Conservation (phyloP, 2,888 invertebrate genomes). For the Oxystoma pomonae region DNA sequence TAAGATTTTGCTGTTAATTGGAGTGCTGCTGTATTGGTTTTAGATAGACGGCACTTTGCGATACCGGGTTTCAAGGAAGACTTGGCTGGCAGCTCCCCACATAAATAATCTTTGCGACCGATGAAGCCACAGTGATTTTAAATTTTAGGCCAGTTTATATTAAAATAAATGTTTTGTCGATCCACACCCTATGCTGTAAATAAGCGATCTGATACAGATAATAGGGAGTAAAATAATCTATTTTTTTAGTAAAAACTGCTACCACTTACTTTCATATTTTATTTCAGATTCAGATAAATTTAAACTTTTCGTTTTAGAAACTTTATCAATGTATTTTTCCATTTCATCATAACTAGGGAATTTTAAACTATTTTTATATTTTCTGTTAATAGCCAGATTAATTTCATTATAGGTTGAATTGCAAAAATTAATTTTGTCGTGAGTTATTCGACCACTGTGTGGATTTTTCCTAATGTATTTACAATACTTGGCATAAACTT, state of each 20-base stretch:
- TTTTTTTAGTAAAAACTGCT: neutral
- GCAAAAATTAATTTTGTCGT: constrained; percentile 34
- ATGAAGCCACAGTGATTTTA: too few relatives aligned
- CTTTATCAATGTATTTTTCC: constrained; percentile 35
- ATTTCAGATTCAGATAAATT: constrained; percentile 31
- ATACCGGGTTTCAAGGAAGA: too few relatives aligned
- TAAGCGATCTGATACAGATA: too few relatives aligned
- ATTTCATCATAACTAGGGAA: constrained; percentile 41
- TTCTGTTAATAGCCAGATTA: constrained; percentile 36
- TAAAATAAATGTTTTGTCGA: too few relatives aligned
- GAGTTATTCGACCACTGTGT: constrained; percentile 30
- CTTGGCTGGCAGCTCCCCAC: too few relatives aligned
- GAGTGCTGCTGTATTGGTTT: too few relatives aligned
- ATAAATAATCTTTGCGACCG: too few relatives aligned
- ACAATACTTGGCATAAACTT: constrained; percentile 36
- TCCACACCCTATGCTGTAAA: too few relatives aligned
- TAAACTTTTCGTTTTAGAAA: constrained; percentile 31
- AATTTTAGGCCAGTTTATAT: too few relatives aligned
- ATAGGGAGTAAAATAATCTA: too few relatives aligned
- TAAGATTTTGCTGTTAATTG: too few relatives aligned
- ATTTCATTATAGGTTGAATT: constrained; percentile 35
- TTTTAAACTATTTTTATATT: constrained; percentile 35
- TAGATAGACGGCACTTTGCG: too few relatives aligned
- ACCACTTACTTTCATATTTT: constrained; percentile 32
- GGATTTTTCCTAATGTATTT: constrained; percentile 37